Percentiles rank a stretch among this genome's conserved stretches.
Evolutionary conservation across 2,888 invertebrate genomes (phyloP).

Genomic region (Imbricaverruca yamaguchii): DNA sequence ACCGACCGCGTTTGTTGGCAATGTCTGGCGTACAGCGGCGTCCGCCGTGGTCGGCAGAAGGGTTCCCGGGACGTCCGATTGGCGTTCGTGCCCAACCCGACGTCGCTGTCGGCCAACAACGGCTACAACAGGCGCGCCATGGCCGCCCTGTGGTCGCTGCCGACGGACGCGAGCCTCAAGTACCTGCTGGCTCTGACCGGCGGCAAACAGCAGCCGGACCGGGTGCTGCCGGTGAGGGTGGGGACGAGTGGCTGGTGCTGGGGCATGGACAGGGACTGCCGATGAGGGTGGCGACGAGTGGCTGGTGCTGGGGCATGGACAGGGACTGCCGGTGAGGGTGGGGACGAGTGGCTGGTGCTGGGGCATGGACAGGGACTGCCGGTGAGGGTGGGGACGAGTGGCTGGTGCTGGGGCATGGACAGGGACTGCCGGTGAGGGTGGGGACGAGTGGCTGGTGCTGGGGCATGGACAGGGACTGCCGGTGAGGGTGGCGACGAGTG

Average conservation of each 20-base stretch:
- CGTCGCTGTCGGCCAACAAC: neutral
- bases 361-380: too few relatives aligned
- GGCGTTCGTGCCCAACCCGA: slow-evolving; percentile 24
- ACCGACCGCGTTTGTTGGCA: slow-evolving; percentile 30
- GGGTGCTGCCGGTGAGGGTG: neutral
- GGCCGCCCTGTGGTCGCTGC: neutral
- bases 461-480: too few relatives aligned
- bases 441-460: too few relatives aligned
- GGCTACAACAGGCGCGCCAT: neutral
- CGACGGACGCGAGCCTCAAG: neutral
- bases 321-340: too few relatives aligned
- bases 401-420: too few relatives aligned
- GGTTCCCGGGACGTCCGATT: slow-evolving; percentile 31
- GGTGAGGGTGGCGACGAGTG: too few relatives aligned
- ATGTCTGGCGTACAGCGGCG: slow-evolving; percentile 27
- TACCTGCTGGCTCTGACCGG: slow-evolving; percentile 10
- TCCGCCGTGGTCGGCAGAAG: slow-evolving; percentile 20
- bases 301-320: too few relatives aligned
- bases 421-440: too few relatives aligned
- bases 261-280: too few relatives aligned
- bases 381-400: too few relatives aligned
- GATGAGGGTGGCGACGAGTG: too few relatives aligned
- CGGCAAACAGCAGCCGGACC: neutral
- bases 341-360: too few relatives aligned
- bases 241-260: neutral